Conservation (phyloP, 1,140 invertebrate species). For the Heliconius melpomene region DNA sequence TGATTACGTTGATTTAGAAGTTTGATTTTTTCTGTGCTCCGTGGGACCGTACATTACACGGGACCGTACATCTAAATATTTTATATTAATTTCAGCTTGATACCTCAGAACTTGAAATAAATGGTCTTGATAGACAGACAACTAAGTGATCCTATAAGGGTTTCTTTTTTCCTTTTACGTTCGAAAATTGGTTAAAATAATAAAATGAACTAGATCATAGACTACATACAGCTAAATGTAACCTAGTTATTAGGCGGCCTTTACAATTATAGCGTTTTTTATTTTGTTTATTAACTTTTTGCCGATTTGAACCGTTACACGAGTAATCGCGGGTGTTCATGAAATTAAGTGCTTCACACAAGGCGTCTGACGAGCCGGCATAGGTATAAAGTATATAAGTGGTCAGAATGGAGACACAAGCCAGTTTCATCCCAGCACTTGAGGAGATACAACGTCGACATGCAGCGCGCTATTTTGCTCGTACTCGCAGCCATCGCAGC, state of each 20-base stretch:
- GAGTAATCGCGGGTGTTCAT: constrained; percentile 47
- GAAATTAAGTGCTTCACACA: constrained; percentile 49
- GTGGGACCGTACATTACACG: no score
- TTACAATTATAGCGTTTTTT: constrained; percentile 22
- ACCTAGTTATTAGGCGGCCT: constrained; percentile 2
- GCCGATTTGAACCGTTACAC: constrained; percentile 50
- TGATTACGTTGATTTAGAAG: no score
- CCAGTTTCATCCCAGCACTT: constrained; percentile 58
- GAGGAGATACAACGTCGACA: constrained; percentile 55
- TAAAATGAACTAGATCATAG: not conserved
- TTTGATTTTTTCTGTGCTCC: no score
- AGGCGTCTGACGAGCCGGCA: constrained; percentile 41
- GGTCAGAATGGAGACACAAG: constrained; percentile 46
- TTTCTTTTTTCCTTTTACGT: not conserved
- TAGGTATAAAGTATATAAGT: constrained; percentile 61
- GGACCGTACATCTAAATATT: no score
- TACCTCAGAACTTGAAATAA: no score
- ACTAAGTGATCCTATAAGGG: no score
- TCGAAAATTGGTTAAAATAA: not conserved
- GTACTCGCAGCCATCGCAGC: constrained; percentile 59
- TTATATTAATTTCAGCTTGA: no score
- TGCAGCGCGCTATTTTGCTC: constrained; percentile 60
- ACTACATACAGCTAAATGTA: not conserved
- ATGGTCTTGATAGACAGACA: no score
- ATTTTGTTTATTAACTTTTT: constrained; percentile 32